A percentile compares a stretch with the other conserved stretches of the same genome.
Conservation (phyloP, 2,888 invertebrate genomes). For the Drosophila eohydei region DNA sequence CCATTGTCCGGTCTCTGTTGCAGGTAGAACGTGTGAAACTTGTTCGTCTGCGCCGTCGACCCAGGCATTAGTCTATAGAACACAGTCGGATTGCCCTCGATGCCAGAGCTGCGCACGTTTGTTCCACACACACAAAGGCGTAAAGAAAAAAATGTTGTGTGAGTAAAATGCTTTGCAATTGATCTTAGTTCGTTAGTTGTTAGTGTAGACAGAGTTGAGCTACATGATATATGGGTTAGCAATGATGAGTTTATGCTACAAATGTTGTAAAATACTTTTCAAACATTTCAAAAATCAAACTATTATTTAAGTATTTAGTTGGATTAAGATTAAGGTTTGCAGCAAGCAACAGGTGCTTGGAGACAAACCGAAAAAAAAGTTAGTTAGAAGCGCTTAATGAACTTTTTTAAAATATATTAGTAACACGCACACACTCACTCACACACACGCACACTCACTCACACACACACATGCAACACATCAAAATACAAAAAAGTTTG, state of each 20-base stretch:
- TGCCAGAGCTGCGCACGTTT: conserved; percentile 91
- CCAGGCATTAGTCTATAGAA: conserved; percentile 98
- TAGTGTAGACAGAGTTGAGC: conserved; percentile 44
- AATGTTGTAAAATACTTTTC: conserved; percentile 23
- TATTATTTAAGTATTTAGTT: conserved; percentile 12
- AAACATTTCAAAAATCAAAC: conserved; percentile 46
- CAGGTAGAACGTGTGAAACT: conserved; percentile 97
- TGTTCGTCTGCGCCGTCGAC: conserved; percentile 97
- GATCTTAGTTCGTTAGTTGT: conserved; percentile 13
- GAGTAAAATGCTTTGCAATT: conserved; percentile 16
- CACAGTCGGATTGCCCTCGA: conserved; percentile 97
- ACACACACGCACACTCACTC: conserved; percentile 13
- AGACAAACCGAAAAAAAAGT: conserved; percentile 17
- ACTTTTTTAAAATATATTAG: conserved; percentile 14
- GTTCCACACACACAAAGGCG: neutral
- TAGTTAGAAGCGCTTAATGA: conserved; percentile 26
- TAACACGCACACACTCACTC: conserved; percentile 3
- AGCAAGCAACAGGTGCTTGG: conserved; percentile 1
- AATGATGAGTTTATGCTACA: conserved; percentile 38
- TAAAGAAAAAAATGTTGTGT: conserved; percentile 12
- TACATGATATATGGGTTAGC: conserved; percentile 51
- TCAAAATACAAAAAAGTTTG: conserved; percentile 79
- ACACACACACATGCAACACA: conserved; percentile 72
- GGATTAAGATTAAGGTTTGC: neutral
- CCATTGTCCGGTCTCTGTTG: conserved; percentile 97